Conservation (phyloP, 2,113 vertebrate species). For the Serilophus lunatus region DNA sequence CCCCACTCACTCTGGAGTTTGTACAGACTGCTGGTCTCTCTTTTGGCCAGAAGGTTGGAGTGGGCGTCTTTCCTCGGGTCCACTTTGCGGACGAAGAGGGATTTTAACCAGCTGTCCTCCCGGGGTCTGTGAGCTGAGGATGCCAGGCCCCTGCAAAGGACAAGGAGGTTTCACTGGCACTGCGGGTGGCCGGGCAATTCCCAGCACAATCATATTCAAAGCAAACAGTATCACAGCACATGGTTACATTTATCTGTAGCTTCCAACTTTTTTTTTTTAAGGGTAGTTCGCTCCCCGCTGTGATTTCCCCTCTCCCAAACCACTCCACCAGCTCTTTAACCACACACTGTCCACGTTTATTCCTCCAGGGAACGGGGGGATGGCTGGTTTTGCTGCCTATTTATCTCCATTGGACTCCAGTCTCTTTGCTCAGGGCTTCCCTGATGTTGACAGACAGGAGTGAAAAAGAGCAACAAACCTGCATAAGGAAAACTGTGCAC, state of each 20-base stretch:
- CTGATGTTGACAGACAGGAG: background rate
- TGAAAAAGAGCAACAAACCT: background rate
- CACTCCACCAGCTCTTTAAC: background rate
- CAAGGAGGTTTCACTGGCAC: background rate
- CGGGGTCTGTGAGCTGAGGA: conserved; percentile 67
- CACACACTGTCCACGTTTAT: rapidly evolving
- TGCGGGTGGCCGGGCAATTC: background rate
- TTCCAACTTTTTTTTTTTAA: background rate
- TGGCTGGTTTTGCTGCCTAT: background rate
- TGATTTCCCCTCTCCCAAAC: background rate
- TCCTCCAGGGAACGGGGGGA: background rate
- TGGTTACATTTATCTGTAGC: background rate
- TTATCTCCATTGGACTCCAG: background rate
- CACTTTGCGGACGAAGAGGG: conserved; percentile 95
- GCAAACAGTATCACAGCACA: background rate
- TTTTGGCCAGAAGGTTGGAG: conserved; percentile 94
- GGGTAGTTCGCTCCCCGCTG: background rate
- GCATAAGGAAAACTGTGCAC: background rate
- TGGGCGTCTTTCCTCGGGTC: conserved; percentile 96
- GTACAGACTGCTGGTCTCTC: conserved; percentile 94
- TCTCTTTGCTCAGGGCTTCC: background rate
- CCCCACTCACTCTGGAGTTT: conserved; percentile 91
- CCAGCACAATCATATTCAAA: background rate
- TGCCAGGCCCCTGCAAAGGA: conserved; percentile 72
- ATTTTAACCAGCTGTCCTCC: conserved; percentile 96